Evolutionary conservation across 2,888 invertebrate genomes (phyloP), one percentile per base, ranked within the genome.

Genomic region (Drosophila peninsularis): DNA sequence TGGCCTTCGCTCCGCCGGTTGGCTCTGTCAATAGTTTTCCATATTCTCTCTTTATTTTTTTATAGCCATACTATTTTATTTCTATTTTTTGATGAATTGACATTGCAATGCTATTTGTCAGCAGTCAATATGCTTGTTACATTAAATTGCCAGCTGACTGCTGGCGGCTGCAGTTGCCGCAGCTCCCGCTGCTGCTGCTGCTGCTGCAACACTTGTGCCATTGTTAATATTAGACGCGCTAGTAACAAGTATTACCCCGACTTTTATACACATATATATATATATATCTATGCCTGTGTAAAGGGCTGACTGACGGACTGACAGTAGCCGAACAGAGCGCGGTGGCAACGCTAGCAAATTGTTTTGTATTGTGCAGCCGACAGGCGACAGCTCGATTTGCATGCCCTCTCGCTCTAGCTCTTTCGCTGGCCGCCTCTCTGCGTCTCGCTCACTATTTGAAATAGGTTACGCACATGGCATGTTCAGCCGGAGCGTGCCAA

Each of bases 61-160:
- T 21, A 56, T 45, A 17, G 47, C 24, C 13, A 36, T 62, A 47
- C 49, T 55, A 63, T 71, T 41, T 62, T 27, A 56, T 63, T 55
- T 14, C 47, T 50, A 69, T 72, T 71, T 87, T 91, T 88, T 91
- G 90, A 91, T 91, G 91, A 91, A 92, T 91, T 92, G 92, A 91
- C 91, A 92, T 88, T 88, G 90, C 90, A 90, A 90, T 91, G 90
- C 91, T 90, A 90, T 92, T 92, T 92, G 91, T 91, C 92, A 91
- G 92, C 89, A 91, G 90, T 90, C 91, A 91, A 90, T 90, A 84
- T 87, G 90, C 90, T 91, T 91, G 90, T 90, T 90, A 91, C 91
- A 91, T 90, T 89, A 91, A 87, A 89, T 85, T 85, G 89, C 89
- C 82, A 78, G 81, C 75, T 78, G 80, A 66, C 78, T 72, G 75